Evolutionary conservation across 2,888 invertebrate genomes (phyloP), one percentile per base, ranked within the genome.

Genomic region (Nemoura dubitans): DNA sequence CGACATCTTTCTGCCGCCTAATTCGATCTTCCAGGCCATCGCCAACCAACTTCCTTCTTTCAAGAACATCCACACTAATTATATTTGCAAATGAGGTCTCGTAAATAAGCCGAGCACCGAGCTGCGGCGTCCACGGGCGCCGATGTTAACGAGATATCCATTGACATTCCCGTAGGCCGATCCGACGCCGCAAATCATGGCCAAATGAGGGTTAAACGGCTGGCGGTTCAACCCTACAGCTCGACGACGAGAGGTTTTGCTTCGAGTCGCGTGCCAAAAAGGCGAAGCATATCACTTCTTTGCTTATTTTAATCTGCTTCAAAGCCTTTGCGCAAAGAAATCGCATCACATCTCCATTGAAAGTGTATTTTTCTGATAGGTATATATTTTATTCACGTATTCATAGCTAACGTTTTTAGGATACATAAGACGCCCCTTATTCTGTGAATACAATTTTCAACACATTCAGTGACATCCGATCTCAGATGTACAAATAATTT

Each of bases 61-160:
- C 36, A 77, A 83, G 77, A 84, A 83, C 87, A 87, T 87, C 78
- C 85, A 87, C 87, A 85, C 87, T 87, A 87, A 87, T 87, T 84
- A 87, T 84, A 87, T 84, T 87, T 87, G 87, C 87, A 87, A 87
- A 87, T 87, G 87, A 81, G 59, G 85, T 85, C 84, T 85, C 85
- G 87, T 87, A 85, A 87, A 85, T 87, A 87, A 85, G 29, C 26
- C 28, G 10, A 21, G 59, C 59, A 59, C 3, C 36, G 36, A 36
- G 36, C 36, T 10, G 59, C 59, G 14, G 59, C 59, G 76, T 3
- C 26, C 27, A 25, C 6, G 26, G 25, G n/a, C n/a, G n/a, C 81
- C 2, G 0, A 16, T 27, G 76, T 84, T 83, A 84, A 84, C 59
- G 27, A 84, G 84, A 76, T 5, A 30, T 81, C 30, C 30, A 81